Conservation (phyloP, 2,797 vertebrate genomes). For the Clarias laeviceps region DNA sequence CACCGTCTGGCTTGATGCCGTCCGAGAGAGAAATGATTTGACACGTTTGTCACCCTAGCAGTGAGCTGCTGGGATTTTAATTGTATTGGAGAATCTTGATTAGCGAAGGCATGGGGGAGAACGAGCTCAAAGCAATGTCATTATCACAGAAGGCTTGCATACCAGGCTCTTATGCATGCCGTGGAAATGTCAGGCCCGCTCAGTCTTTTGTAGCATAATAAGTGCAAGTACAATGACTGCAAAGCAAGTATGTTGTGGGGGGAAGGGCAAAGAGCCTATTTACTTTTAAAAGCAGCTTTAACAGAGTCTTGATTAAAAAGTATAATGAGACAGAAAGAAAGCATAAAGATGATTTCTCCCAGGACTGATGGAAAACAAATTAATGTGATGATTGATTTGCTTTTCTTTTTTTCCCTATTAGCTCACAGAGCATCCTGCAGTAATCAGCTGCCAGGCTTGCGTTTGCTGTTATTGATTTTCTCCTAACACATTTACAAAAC, state of each 20-base stretch:
- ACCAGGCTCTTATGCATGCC: constrained; percentile 80
- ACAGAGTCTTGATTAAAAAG: constrained; percentile 89
- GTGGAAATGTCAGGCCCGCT: constrained; percentile 91
- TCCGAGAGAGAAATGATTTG: constrained; percentile 60
- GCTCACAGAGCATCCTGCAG: constrained; percentile 76
- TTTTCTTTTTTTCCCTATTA: constrained; percentile 85
- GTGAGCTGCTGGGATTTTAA: constrained; percentile 84
- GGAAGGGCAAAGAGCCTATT: constrained; percentile 86
- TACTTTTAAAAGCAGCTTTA: constrained; percentile 81
- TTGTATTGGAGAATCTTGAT: constrained; percentile 90
- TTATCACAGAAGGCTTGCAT: constrained; percentile 80
- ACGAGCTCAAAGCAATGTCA: constrained; percentile 85
- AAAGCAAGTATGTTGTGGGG: constrained; percentile 82
- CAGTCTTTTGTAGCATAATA: constrained; percentile 98
- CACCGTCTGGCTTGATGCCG: constrained; percentile 53
- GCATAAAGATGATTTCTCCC: constrained; percentile 82
- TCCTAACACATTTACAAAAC: constrained; percentile 85
- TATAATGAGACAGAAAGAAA: constrained; percentile 90
- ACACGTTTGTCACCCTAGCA: constrained; percentile 80
- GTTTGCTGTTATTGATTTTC: constrained; percentile 85
- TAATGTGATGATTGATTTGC: constrained; percentile 83
- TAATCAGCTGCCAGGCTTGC: constrained; percentile 80
- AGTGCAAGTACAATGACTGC: constrained; percentile 90
- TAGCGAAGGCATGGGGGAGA: constrained; percentile 85
- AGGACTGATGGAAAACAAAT: constrained; percentile 87